Evolutionary conservation across 2,797 vertebrate species (phyloP), one percentile per base, ranked within the genome.

Genomic region (Spea hammondii): DNA sequence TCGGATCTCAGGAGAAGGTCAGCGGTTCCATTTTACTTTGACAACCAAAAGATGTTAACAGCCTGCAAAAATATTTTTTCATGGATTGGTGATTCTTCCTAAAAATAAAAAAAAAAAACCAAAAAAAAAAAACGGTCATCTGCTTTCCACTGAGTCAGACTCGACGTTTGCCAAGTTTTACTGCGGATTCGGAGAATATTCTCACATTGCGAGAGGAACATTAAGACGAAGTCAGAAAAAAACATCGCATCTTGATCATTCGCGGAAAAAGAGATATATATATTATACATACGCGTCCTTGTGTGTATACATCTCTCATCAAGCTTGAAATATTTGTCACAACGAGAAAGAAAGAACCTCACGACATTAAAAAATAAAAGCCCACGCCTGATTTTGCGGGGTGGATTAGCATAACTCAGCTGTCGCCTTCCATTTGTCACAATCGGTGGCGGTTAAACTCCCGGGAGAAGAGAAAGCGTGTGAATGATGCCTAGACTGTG

Each of bases 371-470:
- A 77, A 72, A 57, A 32, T 17, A 45, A 14, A 67, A 79, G 14
- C 49, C 72, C 65, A 13, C 44, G 82, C 46, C 79, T 54, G 64
- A 60, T 79, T 86, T 88, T 86, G 82, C 84, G 74, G 78, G 69
- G 45, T 60, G 64, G 53, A 79, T 87, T 83, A 86, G 82, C 81
- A 71, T 83, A 86, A 86, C 84, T 74, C 83, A 83, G 74, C 83
- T 84, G 85, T 80, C 86, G 67, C 53, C 79, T 86, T 87, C 85
- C 71, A 86, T 86, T 86, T 86, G 78, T 88, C 83, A 85, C 65
- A 83, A 70, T 77, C 81, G 76, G 75, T 83, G 76, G 82, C 81
- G 74, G 82, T 69, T 82, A 78, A 84, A 66, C 70, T 83, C 82
- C 65, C 72, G 62, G 62, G 72, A 75, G 68, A 0, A 0, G 53